Evolutionary conservation across 2,113 vertebrate genomes (phyloP).

Genomic region (Calypte anna): DNA sequence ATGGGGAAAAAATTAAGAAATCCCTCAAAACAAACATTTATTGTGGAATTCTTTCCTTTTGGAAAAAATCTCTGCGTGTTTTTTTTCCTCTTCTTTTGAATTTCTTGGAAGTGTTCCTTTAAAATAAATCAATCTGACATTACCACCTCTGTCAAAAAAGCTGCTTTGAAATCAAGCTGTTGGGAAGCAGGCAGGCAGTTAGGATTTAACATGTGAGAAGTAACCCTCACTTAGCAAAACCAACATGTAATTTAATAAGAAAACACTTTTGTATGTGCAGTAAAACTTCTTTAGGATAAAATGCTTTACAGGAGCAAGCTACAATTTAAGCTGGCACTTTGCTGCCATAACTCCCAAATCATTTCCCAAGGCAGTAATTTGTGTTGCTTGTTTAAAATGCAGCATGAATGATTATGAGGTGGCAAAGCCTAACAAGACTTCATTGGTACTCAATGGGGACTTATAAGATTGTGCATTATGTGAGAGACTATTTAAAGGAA

Average conservation of each 20-base stretch:
- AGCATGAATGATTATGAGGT: conserved; percentile 64
- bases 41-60: neutral
- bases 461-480: conserved; percentile 60
- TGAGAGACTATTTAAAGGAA: conserved; percentile 62
- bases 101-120: neutral
- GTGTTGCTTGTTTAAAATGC: conserved; percentile 63
- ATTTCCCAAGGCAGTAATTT: conserved; percentile 68
- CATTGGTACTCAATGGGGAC: conserved; percentile 57
- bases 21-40: neutral
- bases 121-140: neutral
- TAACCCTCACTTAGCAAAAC: neutral
- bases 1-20: neutral
- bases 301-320: conserved; percentile 34
- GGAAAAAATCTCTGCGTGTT: neutral
- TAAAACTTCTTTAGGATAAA: conserved; percentile 24
- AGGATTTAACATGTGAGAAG: conserved; percentile 7
- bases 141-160: neutral
- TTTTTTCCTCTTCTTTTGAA: neutral
- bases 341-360: conserved; percentile 45
- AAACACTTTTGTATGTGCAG: neutral
- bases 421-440: conserved; percentile 69
- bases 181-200: conserved; percentile 2
- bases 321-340: conserved; percentile 25
- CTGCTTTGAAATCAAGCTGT: neutral
- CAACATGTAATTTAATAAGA: conserved; percentile 3